Base-by-base conservation (phyloP, 2,888 invertebrate species). In the Ichneumon xanthorius region DNA sequence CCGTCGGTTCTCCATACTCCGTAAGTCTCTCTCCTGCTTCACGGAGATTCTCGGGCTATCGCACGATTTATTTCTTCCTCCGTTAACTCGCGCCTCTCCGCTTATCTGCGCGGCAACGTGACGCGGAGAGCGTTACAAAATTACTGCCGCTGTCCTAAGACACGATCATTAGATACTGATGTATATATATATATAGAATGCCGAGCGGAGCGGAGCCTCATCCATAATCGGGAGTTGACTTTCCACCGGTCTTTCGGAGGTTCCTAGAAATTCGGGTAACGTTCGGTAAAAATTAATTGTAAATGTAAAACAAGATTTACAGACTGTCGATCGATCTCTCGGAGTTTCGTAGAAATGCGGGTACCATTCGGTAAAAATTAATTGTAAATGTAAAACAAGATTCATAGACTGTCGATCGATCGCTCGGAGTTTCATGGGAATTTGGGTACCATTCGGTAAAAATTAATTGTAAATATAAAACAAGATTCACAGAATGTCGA, bases 21-120 rank as follows among this genome's bases (percentile, higher is more conserved):
- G 75, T 73, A 40, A 19, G 14, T 71, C 53, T 48, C 63, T 75
- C 82, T 61, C 65, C 76, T 58, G 63, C 58, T 82, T 71, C 53
- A 71, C 73, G 37, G 58, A 73, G 26, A 40, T 50, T 79, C 65
- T 48, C 77, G 80, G 80, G 85, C 85, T 87, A 86, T 87, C 86
- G 80, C 81, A 82, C 86, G 85, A 87, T 87, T 87, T 87, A 86
- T 87, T 87, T 85, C 87, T 87, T 87, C 86, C 87, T 87, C 80
- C 80, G 80, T 81, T 78, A 86, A 85, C 85, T 75, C 71, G 53
- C 45, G 78, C 68, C 85, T 86, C 86, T 85, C 85, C 85, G 86
- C 86, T 86, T 87, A 63, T 48, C 37, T 16, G 22, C 58, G 71
- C 53, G 79, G 76, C 77, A 76, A 81, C 83, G 78, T 86, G 86